A percentile compares a stretch with the other conserved stretches of the same genome.
Evolutionary conservation across 2,113 vertebrate species (phyloP).

Genomic region (western clawed frog (Xenopus tropicalis)): DNA sequence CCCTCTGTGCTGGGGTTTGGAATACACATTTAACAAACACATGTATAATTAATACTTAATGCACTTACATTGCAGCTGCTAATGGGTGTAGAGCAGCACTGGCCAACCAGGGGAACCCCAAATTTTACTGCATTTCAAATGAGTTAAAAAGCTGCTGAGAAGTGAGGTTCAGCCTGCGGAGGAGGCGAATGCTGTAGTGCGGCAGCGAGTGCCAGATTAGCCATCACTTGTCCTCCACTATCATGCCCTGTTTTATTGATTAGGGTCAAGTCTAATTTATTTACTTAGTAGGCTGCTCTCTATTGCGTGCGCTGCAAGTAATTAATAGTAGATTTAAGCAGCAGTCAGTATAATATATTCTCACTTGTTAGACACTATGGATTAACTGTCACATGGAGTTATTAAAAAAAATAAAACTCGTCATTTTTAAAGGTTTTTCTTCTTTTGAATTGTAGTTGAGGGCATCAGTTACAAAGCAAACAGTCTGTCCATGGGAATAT

Average conservation of each 20-base stretch:
- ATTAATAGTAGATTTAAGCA: constrained; percentile 38
- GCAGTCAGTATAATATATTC: constrained; percentile 38
- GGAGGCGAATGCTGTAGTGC: not conserved
- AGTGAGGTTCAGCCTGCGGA: too few relatives aligned
- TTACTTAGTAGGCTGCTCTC: constrained; percentile 28
- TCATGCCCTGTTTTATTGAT: constrained; percentile 38
- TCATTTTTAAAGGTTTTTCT: not conserved
- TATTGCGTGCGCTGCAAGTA: constrained; percentile 21
- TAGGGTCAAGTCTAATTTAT: constrained; percentile 42
- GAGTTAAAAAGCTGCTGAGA: not conserved
- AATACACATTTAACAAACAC: too few relatives aligned
- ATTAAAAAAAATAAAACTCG: not conserved
- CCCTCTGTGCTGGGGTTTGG: too few relatives aligned
- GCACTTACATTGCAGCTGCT: too few relatives aligned
- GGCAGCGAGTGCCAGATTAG: not conserved
- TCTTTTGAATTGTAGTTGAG: too few relatives aligned
- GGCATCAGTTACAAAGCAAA: too few relatives aligned
- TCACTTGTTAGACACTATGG: constrained; percentile 32
- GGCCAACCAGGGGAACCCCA: too few relatives aligned
- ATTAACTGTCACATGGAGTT: constrained; percentile 22
- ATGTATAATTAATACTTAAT: too few relatives aligned
- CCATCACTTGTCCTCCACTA: constrained; percentile 2
- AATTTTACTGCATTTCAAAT: too few relatives aligned
- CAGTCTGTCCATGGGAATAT: too few relatives aligned
- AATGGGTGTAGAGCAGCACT: too few relatives aligned